Percentiles rank a stretch among this genome's conserved stretches.
Evolutionary conservation across 1,140 invertebrate genomes (phyloP).

Genomic region (Penaeus japonicus): DNA sequence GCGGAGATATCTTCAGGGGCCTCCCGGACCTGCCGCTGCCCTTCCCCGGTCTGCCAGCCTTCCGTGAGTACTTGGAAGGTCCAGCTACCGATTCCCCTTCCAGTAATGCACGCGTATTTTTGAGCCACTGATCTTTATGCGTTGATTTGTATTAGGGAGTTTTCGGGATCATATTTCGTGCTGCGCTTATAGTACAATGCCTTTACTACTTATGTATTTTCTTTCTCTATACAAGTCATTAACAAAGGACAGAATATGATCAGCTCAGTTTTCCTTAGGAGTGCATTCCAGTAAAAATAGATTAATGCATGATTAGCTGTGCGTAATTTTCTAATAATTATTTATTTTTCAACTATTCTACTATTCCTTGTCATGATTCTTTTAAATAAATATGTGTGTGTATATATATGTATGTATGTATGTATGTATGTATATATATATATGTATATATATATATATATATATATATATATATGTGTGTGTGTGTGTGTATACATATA

Average conservation of each 20-base stretch:
- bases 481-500: too few relatives aligned
- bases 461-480: neutral
- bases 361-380: too few relatives aligned
- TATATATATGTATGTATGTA: neutral
- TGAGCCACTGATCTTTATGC: neutral
- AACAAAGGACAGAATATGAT: too few relatives aligned
- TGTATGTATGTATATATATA: neutral
- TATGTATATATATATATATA: neutral
- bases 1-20: constrained; percentile 30
- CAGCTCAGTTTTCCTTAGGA: too few relatives aligned
- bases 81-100: neutral
- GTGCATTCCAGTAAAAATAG: too few relatives aligned
- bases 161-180: too few relatives aligned
- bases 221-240: too few relatives aligned
- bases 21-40: constrained; percentile 42
- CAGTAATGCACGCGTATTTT: neutral
- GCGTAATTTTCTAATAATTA: too few relatives aligned
- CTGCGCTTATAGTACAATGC: neutral
- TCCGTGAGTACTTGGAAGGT: constrained; percentile 68
- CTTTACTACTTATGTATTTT: too few relatives aligned
- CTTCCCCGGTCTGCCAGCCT: constrained; percentile 71
- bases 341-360: too few relatives aligned
- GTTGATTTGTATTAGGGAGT: neutral
- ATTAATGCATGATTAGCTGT: too few relatives aligned
- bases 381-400: neutral